These are phyloP conservation scores for Drosophila siamana DNA, from an alignment of 2,888 invertebrate species.

Conservation along the genomic window DNA sequence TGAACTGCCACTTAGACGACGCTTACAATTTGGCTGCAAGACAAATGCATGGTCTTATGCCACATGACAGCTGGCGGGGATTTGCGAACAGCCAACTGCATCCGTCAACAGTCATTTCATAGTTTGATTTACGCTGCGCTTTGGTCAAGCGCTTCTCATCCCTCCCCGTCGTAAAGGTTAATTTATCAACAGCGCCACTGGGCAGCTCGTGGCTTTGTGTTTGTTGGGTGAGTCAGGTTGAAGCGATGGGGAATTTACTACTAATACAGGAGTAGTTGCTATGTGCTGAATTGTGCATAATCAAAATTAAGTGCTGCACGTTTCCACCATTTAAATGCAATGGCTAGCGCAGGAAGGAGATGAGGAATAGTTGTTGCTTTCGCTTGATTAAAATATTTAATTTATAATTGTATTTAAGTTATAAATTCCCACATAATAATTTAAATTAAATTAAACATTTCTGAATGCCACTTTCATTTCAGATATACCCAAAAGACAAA, in stretches of 20 bases:
- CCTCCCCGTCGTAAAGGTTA: constrained; percentile 5
- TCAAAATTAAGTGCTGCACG: constrained; percentile 29
- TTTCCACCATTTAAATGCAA: constrained; percentile 1
- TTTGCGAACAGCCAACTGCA: constrained; percentile 43
- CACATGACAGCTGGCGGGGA: constrained; percentile 38
- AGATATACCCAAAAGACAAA: no score
- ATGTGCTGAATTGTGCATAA: constrained; percentile 29
- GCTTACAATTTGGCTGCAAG: constrained; percentile 21
- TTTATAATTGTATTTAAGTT: background rate
- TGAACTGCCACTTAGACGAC: constrained; percentile 8
- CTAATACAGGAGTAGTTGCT: constrained; percentile 37
- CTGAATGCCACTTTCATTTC: background rate
- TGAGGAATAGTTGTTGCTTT: background rate
- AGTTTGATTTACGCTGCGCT: constrained; percentile 46
- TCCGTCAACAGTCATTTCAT: constrained; percentile 40
- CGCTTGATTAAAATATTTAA: background rate
- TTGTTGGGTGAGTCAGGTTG: background rate
- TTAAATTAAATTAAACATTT: background rate
- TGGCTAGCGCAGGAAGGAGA: background rate
- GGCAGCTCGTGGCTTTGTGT: background rate
- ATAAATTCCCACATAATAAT: background rate
- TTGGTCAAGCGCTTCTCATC: background rate
- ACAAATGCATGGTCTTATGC: constrained; percentile 62
- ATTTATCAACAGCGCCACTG: constrained; percentile 54
- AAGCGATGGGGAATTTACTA: background rate